Base-by-base conservation (phyloP, 2,113 vertebrate species). In the Crotalus horridus region DNA sequence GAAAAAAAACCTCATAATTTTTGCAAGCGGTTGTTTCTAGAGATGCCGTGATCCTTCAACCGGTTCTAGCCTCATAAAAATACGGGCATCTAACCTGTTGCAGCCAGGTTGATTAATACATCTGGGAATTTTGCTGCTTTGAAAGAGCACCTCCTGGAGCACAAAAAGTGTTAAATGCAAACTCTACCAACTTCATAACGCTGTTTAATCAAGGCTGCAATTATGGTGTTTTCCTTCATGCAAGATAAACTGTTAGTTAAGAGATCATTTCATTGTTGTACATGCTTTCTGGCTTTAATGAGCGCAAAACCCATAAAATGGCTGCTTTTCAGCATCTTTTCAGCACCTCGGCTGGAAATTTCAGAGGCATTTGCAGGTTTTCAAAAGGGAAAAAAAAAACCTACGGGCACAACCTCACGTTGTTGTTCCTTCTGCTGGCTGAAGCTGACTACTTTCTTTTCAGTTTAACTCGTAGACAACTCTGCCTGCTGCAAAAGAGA, bases 221-320 rank as follows among this genome's bases (percentile, higher is more conserved):
- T 85, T 93, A 95, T 94, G 39, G 74, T 93, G 91, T 95, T 96
- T 97, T 95, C 55, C 93, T 96, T 96, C 95, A 96, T 96, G 93
- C 94, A 95, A 96, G 94, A 96, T 94, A 96, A 97, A 96, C 90
- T 94, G 87, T 95, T 96, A 93, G 93, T 95, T 97, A 96, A 96
- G 92, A 74, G 93, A 92, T 88, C 95, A 87, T 91, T 90, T 93
- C 11, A 92, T 92, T 94, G 5, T 95, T 96, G 95, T 90, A 43
- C 92, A 95, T 94, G 93, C 85, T 94, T 6, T 92, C 92, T 96
- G 93, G 46, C 94, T 96, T 96, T 95, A 96, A 96, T 96, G 96
- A 96, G 90, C 88, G 91, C 87, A 24, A 95, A 95, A 89, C 89
- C 94, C 43, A 74, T 48, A 91, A 43, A 2, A 94, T 0, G 2